Conservation (phyloP, 1,140 invertebrate genomes). For the Drosophila pectinifera region DNA sequence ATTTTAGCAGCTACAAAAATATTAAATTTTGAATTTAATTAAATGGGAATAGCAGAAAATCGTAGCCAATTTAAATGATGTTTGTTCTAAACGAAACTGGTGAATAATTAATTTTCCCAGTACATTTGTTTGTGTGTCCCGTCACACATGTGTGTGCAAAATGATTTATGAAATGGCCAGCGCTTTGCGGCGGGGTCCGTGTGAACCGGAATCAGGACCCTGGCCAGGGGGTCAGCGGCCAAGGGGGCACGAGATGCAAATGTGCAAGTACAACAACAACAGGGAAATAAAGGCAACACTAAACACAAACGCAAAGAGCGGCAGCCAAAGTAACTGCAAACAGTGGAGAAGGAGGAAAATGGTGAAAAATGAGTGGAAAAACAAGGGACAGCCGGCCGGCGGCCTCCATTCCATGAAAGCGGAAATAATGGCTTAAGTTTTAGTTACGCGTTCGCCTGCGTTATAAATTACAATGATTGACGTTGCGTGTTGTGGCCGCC, state of each 20-base stretch:
- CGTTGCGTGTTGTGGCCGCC: constrained; percentile 45
- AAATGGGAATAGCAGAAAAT: too few species aligned
- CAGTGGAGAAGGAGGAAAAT: constrained; percentile 10
- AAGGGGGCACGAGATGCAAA: constrained; percentile 42
- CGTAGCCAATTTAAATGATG: too few species aligned
- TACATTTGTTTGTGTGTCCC: constrained; percentile 1
- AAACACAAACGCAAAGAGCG: constrained; percentile 12
- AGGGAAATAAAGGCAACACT: constrained; percentile 15
- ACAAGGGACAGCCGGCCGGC: constrained; percentile 21
- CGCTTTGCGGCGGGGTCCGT: constrained; percentile 50
- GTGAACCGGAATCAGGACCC: constrained; percentile 24
- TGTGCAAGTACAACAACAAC: constrained; percentile 25
- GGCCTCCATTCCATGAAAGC: constrained; percentile 53
- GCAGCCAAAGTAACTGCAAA: constrained; percentile 25
- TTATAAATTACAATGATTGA: constrained; percentile 77
- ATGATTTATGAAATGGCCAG: constrained; percentile 71
- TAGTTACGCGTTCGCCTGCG: constrained; percentile 43
- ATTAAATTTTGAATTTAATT: too few species aligned
- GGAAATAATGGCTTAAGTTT: constrained; percentile 74
- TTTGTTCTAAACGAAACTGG: neutral
- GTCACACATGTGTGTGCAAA: constrained; percentile 31
- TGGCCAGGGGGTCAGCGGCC: constrained; percentile 10
- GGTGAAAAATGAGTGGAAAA: constrained; percentile 20
- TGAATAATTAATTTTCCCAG: neutral
- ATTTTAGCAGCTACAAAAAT: too few species aligned